Conservation (phyloP, 2,113 vertebrate genomes). For the Platichthys flesus region DNA sequence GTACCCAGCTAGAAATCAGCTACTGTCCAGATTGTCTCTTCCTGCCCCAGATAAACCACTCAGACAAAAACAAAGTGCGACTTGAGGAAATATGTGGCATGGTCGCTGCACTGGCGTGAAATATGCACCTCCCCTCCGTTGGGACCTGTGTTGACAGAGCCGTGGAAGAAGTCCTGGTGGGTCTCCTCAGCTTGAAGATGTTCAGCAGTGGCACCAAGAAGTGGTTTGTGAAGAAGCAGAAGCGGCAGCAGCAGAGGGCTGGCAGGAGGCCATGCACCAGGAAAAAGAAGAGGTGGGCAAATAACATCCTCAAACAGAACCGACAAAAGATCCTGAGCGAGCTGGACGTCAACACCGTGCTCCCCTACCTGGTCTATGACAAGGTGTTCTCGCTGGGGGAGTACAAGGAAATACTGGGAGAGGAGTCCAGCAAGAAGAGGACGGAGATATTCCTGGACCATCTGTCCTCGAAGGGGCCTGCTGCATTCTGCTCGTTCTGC, state of each 20-base stretch:
- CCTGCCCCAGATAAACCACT: conserved; percentile 79
- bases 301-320: conserved; percentile 82
- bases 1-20: conserved; percentile 81
- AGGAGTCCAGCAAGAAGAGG: conserved; percentile 78
- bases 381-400: conserved; percentile 90
- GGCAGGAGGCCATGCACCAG: conserved; percentile 78
- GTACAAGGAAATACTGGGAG: conserved; percentile 87
- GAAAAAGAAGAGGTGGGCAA: conserved; percentile 81
- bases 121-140: conserved; percentile 75
- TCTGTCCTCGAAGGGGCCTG: conserved; percentile 87
- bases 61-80: conserved; percentile 74
- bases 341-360: conserved; percentile 85
- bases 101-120: conserved; percentile 60
- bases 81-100: conserved; percentile 69
- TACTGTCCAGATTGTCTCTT: conserved; percentile 85
- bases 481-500: conserved; percentile 88
- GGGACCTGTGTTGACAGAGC: conserved; percentile 66
- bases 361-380: conserved; percentile 87
- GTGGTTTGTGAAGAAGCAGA: conserved; percentile 86
- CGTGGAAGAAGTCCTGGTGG: conserved; percentile 57
- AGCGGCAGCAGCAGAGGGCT: conserved; percentile 60
- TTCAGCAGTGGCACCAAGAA: conserved; percentile 81
- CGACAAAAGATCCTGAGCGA: conserved; percentile 85
- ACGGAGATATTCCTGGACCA: conserved; percentile 87
- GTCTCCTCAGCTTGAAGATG: conserved; percentile 80